Conservation (phyloP, 1,140 invertebrate genomes). For the Phthorimaea operculella region DNA sequence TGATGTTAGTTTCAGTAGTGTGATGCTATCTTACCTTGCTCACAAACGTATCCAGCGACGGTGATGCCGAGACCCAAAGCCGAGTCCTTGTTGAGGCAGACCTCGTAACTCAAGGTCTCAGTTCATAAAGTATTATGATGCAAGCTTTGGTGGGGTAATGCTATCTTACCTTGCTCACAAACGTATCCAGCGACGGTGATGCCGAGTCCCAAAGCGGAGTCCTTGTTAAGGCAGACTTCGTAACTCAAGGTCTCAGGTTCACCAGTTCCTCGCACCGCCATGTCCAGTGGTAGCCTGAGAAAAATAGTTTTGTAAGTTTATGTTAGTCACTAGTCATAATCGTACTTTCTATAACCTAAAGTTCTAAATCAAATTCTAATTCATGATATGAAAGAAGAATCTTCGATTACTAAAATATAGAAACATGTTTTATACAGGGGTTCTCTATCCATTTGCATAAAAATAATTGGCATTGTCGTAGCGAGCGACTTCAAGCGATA, state of each 20-base stretch:
- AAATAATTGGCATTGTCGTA: too few species aligned
- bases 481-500: too few species aligned
- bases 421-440: too few species aligned
- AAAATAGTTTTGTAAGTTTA: not conserved
- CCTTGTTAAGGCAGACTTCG: constrained; percentile 86
- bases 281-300: constrained; percentile 65
- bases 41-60: constrained; percentile 94
- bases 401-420: too few species aligned
- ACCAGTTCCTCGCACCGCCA: constrained; percentile 61
- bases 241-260: constrained; percentile 89
- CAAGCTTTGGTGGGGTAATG: too few species aligned
- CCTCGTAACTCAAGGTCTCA: constrained; percentile 89
- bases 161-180: constrained; percentile 84
- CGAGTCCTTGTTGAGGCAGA: constrained; percentile 86
- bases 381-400: too few species aligned
- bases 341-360: too few species aligned
- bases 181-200: constrained; percentile 97
- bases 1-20: too few species aligned
- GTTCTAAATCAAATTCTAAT: too few species aligned
- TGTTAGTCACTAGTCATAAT: too few species aligned
- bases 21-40: constrained; percentile 83
- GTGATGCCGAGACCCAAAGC: constrained; percentile 93
- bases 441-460: too few species aligned
- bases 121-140: too few species aligned
- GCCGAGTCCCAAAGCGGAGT: constrained; percentile 87